phyloP scores from a whole-genome alignment of 2,888 invertebrate genomes.

The Aphidius colemani region DNA sequence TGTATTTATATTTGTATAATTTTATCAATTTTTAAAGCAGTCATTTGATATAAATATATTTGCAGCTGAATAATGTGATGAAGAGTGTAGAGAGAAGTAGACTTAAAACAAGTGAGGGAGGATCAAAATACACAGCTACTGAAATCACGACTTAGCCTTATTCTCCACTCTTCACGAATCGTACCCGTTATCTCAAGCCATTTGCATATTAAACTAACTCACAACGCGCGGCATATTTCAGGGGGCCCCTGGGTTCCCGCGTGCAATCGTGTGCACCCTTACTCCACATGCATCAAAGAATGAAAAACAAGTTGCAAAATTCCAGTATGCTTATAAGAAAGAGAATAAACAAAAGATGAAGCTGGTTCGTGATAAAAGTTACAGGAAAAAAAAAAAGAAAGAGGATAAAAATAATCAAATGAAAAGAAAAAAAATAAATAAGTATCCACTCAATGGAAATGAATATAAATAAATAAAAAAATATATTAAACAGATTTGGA shows the following conservation, averaged over 20 bases:
- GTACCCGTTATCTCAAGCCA: constrained; percentile 55
- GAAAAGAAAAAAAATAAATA: too few relatives aligned
- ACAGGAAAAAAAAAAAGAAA: constrained; percentile 11
- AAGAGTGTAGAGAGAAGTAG: constrained; percentile 32
- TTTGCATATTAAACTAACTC: constrained; percentile 61
- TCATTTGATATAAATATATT: background rate
- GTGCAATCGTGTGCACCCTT: constrained; percentile 27
- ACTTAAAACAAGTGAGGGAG: constrained; percentile 29
- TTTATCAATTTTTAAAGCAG: background rate
- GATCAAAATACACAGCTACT: constrained; percentile 54
- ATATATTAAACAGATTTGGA: too few relatives aligned
- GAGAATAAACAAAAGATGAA: constrained; percentile 10
- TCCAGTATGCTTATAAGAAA: constrained; percentile 4
- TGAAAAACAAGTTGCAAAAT: constrained; percentile 16
- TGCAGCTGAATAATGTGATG: constrained; percentile 29
- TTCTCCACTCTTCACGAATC: constrained; percentile 52
- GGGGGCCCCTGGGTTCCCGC: constrained; percentile 24
- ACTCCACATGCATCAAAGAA: constrained; percentile 25
- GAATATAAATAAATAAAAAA: too few relatives aligned
- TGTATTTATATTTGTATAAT: background rate
- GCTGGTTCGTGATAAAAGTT: background rate
- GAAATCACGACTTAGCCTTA: constrained; percentile 59
- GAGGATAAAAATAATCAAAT: too few relatives aligned
- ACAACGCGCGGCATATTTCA: constrained; percentile 57
- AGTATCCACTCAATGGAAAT: too few relatives aligned